Evolutionary conservation across 2,113 vertebrate species (phyloP), one percentile per base, ranked within the genome.

Genomic region (Scalopus aquaticus): DNA sequence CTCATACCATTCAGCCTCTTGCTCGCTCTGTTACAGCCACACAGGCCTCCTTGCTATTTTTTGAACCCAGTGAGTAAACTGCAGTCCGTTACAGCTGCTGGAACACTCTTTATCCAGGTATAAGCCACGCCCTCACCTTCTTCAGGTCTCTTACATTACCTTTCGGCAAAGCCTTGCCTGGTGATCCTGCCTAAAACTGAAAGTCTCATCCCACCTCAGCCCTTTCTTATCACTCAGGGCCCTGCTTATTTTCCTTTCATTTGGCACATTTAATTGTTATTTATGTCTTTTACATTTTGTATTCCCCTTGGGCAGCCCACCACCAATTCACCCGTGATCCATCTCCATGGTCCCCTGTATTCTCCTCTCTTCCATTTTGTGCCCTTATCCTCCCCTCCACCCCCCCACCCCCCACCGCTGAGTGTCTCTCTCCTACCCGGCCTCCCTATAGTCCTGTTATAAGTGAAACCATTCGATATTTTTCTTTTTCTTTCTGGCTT

Each of bases 51-150:
- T 42, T 42, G 17, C 20, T 44, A 5, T 9, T 69, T 26, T 56
- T 35, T 30, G 82, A 88, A 15, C 0, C 28, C 5, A 13, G 26
- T 26, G 9, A n/a, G 56, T 28, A 39, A 37, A n/a, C 10, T 35
- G 17, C 37, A 76, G 35, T 37, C 65, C 32, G 2, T 44, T 60
- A 49, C 2, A 28, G 56, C 65, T 62, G 16, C 58, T 16, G 17
- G 30, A 54, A 28, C 8, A 6, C 32, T 58, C 37, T 30, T 76
- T 42, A 11, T 79, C 39, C 78, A 70, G n/a, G 60, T 39, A 32
- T 12, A 6, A 35, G 54, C 11, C 5, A 3, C 32, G 17, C 11
- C 0, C 35, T 32, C 1, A 2, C 1, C 17, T 28, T 78, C 9
- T 8, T 73, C 58, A 56, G 16, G 26, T 60, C 37, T 8, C 8